A percentile compares a stretch with the other conserved stretches of the same genome.
Evolutionary conservation across 2,113 vertebrate genomes (phyloP).

Genomic region (Phylloscopus trochilus): DNA sequence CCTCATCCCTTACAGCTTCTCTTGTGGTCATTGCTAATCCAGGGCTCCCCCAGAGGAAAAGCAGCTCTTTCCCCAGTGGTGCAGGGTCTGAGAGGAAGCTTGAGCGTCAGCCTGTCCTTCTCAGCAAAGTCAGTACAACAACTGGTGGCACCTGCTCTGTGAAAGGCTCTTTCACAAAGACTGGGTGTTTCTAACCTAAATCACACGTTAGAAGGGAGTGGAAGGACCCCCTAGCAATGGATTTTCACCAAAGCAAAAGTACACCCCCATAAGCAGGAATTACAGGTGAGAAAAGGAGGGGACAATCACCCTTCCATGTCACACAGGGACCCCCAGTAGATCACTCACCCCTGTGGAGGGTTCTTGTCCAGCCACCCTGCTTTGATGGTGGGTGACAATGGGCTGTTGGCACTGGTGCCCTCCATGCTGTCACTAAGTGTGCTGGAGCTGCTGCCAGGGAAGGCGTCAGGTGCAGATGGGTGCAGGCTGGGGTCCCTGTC

Average conservation of each 20-base stretch:
- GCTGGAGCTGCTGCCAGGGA: not conserved
- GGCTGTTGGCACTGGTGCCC: conserved; percentile 1
- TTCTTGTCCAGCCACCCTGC: conserved; percentile 94
- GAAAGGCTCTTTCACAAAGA: not conserved
- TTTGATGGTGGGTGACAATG: conserved; percentile 73
- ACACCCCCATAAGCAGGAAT: not conserved
- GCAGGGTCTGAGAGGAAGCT: not conserved
- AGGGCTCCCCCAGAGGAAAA: not conserved
- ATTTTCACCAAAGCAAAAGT: not conserved
- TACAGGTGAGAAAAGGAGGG: not conserved
- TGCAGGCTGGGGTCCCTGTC: not conserved
- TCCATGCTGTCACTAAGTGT: conserved; percentile 5
- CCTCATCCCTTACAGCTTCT: not conserved
- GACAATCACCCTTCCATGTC: not conserved
- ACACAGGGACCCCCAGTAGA: not conserved
- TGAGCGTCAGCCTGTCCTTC: not conserved
- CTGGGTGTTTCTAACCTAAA: not conserved
- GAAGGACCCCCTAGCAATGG: not conserved
- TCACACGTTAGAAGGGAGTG: not conserved
- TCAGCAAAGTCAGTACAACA: not conserved
- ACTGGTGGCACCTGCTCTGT: not conserved
- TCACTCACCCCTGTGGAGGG: conserved; percentile 88
- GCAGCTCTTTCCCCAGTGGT: not conserved
- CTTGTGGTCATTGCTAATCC: not conserved
- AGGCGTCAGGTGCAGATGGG: accelerated